Evolutionary conservation across 2,113 vertebrate genomes (phyloP), one percentile per base, ranked within the genome.

Genomic region (Plectropomus leopardus): DNA sequence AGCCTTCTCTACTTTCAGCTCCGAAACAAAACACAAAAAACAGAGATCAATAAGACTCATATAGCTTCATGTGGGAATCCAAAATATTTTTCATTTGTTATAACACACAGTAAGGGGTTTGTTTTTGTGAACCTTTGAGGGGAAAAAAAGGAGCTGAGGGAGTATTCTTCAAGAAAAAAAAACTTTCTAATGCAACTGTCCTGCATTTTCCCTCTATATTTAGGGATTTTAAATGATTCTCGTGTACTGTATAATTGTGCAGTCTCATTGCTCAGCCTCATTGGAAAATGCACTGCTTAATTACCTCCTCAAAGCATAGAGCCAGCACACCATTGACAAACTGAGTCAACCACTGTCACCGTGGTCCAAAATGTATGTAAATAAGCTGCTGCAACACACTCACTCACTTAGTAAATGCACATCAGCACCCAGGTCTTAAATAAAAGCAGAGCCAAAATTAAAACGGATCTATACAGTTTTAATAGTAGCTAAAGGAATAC

Each of bases 261-360:
- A 55, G 61, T 44, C 45, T 59, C 47, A n/a, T n/a, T 47, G 23
- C 69, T 53, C 45, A 54, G 26, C 54, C 63, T 67, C 51, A 50
- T 32, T 47, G 34, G 55, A 63, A 84, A 78, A 85, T 55, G 23
- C 47, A 3, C 15, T 63, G 44, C 36, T 86, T 82, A 87, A 83
- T 83, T 78, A 85, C 51, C 17, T 72, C 63, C 54, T 79, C 40
- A 82, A 78, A 83, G 28, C 34, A 70, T 3, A 50, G 11, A 72
- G 60, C 50, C 36, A 13, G 61, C 55, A 84, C 81, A 78, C 50
- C 58, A 65, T 24, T 72, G 66, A 70, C 61, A 87, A 84, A 84
- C 68, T 23, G 71, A 72, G 32, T 70, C 71, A 71, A 17, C 72
- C 24, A 15, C 28, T 69, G 63, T 76, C 75, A 64, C 2, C 72